phyloP scores from a whole-genome alignment of 2,888 invertebrate species.

The Melinaea marsaeus region DNA sequence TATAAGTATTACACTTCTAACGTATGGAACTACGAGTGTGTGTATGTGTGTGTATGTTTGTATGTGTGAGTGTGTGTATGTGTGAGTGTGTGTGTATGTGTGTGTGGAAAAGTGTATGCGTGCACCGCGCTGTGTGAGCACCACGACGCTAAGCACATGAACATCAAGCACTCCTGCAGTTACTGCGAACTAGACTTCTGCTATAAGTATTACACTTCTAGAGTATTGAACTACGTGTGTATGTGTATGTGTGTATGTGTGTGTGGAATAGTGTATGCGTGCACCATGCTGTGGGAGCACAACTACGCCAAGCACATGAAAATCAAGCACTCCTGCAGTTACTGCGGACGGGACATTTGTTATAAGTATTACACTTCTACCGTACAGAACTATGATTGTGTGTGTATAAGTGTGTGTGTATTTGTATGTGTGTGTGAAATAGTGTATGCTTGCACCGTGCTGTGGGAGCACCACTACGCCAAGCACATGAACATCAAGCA shows the following conservation, averaged over 20 bases:
- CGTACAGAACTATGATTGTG: background rate
- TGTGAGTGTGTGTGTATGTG: no score
- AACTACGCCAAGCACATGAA: constrained; percentile 71
- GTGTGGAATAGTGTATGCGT: constrained; percentile 37
- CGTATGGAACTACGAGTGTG: background rate
- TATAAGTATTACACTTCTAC: constrained; percentile 52
- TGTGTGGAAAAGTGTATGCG: constrained; percentile 33
- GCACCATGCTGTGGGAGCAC: constrained; percentile 65
- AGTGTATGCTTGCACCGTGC: constrained; percentile 50
- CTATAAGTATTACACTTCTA: constrained; percentile 53
- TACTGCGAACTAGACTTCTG: constrained; percentile 69
- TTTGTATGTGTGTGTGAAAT: background rate
- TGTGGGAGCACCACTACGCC: constrained; percentile 70
- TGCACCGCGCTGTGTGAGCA: constrained; percentile 66
- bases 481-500: constrained; percentile 73
- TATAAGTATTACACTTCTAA: constrained; percentile 52
- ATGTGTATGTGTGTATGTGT: background rate
- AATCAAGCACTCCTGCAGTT: constrained; percentile 67
- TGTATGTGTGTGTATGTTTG: background rate
- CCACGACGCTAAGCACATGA: constrained; percentile 69
- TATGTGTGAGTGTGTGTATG: background rate
- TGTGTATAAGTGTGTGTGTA: background rate
- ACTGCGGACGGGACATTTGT: constrained; percentile 68
- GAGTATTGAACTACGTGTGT: background rate
- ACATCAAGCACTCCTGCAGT: constrained; percentile 68